Base-by-base conservation (phyloP, 2,797 vertebrate species). In the Cossypha caffra region DNA sequence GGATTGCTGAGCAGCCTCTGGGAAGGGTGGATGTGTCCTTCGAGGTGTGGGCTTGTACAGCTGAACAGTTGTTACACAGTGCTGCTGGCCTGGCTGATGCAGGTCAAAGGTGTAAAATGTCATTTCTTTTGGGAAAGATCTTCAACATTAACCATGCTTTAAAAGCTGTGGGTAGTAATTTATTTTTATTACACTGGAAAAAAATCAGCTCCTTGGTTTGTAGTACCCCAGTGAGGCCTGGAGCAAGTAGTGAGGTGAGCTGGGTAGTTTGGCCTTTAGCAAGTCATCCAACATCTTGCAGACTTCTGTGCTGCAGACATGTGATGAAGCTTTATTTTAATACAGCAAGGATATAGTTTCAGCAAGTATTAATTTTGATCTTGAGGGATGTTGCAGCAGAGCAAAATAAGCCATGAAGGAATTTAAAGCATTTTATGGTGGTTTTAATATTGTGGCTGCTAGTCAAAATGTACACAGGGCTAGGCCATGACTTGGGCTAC, bases 21-120 rank as follows among this genome's bases (percentile, higher is more conserved):
- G n/a, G 51, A 57, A 31, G 18, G 47, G 25, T 21, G 25, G 35
- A 7, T 12, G 31, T 26, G 31, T 54, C 43, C 43, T 43, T 13
- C 0, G 1, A 75, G 23, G 9, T 28, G 47, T 61, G 51, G 1
- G 13, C 33, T 50, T 0, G 0, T 25, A 9, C 0, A 0, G 24
- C 68, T 37, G 21, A 37, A 5, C 7, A 13, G 1, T 13, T 14
- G 48, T 42, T 10, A 7, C 10, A 1, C 3, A 2, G 61, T 45
- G 52, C 75, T 8, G 5, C 58, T 57, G 68, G n/a, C 33, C 58
- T 42, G 76, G 38, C 14, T 33, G 57, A 6, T 52, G 51, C 15
- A 28, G 50, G 37, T n/a, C 51, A 48, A 10, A 74, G 40, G 26
- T 50, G 52, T 45, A 58, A 62, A 71, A 38, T 35, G 28, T 33